phyloP scores from a whole-genome alignment of 2,797 vertebrate species.

The Pangasius krempfi region DNA sequence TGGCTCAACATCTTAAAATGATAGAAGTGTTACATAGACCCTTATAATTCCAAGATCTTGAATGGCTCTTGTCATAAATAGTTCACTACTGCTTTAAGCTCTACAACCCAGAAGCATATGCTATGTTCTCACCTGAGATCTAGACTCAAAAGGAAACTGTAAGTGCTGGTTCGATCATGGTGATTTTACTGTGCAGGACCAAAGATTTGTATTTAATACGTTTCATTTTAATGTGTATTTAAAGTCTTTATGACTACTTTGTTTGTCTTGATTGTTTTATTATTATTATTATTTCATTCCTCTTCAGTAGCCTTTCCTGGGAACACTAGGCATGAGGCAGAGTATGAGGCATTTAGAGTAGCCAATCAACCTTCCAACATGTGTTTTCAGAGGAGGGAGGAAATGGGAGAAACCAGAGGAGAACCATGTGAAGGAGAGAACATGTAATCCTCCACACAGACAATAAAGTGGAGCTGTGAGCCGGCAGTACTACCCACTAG shows the following conservation, averaged over 20 bases:
- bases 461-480: not conserved
- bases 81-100: not conserved
- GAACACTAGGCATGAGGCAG: not conserved
- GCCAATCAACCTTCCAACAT: not conserved
- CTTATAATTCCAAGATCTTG: not conserved
- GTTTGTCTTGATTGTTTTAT: not conserved
- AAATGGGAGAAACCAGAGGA: not conserved
- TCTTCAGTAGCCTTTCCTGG: not conserved
- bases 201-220: constrained; percentile 9
- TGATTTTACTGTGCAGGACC: constrained; percentile 32
- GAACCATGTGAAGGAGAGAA: not conserved
- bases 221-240: constrained; percentile 17
- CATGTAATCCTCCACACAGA: not conserved
- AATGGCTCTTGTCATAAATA: not conserved
- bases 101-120: not conserved
- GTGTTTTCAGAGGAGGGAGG: not conserved
- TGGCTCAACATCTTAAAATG: not conserved
- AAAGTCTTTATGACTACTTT: constrained; percentile 11
- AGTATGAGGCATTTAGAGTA: not conserved
- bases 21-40: not conserved
- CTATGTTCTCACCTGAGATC: not conserved
- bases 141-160: not conserved
- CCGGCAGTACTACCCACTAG: not conserved
- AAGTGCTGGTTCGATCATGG: not conserved
- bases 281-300: not conserved